These are phyloP conservation scores for Venustaconcha ellipsiformis DNA, from an alignment of 1,140 invertebrate species.

Conservation along the genomic window DNA sequence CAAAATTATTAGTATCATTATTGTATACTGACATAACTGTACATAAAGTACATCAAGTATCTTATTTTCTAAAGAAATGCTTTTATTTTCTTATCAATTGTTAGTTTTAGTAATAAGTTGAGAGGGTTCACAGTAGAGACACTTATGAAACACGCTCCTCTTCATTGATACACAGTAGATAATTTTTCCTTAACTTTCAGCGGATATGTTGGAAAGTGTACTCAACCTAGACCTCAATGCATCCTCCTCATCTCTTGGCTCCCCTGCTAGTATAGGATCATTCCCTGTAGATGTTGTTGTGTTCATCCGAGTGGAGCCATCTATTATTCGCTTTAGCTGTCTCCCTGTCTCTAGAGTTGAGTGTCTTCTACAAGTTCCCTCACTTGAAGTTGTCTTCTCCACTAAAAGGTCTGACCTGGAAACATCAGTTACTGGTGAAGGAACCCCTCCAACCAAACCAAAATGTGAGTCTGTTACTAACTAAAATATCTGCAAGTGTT, in stretches of 20 bases:
- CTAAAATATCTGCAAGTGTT: too few relatives aligned
- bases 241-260: conserved; percentile 55
- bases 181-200: conserved; percentile 21
- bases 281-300: conserved; percentile 99
- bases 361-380: conserved; percentile 95
- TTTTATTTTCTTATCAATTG: too few relatives aligned
- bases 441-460: conserved; percentile 55
- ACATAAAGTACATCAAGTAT: too few relatives aligned
- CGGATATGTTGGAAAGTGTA: conserved; percentile 50
- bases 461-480: conserved; percentile 43
- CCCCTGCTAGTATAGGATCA: conserved; percentile 76
- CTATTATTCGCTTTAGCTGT: conserved; percentile 89
- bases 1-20: too few relatives aligned
- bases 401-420: conserved; percentile 68
- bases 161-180: not conserved
- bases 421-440: conserved; percentile 34
- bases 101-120: too few relatives aligned
- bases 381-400: conserved; percentile 80
- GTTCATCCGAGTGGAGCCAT: conserved; percentile 98
- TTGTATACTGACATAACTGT: too few relatives aligned
- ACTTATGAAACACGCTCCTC: not conserved
- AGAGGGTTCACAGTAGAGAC: too few relatives aligned
- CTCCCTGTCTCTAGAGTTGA: conserved; percentile 95
- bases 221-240: conserved; percentile 57
- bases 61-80: too few relatives aligned